Percentiles rank a stretch among this genome's conserved stretches.
These are phyloP conservation scores for Cecropterus lyciades DNA, from an alignment of 1,140 invertebrate species.

Conservation along the genomic window DNA sequence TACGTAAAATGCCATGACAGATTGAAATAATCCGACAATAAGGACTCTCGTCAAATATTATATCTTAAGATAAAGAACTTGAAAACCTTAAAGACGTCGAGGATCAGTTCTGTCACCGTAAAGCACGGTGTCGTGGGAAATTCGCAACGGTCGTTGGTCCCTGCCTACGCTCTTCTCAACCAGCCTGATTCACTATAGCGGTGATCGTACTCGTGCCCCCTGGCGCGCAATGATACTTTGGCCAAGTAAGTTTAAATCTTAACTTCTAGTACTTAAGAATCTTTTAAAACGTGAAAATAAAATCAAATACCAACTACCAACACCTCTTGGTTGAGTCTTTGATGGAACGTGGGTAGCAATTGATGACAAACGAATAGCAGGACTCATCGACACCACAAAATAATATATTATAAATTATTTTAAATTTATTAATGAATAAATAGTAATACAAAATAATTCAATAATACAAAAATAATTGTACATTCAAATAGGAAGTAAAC, in stretches of 20 bases:
- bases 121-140: slow-evolving; percentile 24
- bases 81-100: background rate
- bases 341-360: slow-evolving; percentile 5
- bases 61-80: background rate
- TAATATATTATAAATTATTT: background rate
- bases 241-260: slow-evolving; percentile 1
- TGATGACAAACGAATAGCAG: slow-evolving; percentile 9
- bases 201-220: slow-evolving; percentile 27
- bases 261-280: background rate
- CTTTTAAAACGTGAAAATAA: background rate
- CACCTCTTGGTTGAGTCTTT: background rate
- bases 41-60: too few species aligned
- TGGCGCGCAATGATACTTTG: background rate
- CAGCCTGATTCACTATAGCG: slow-evolving; percentile 31
- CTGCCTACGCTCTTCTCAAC: slow-evolving; percentile 35
- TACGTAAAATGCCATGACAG: too few species aligned
- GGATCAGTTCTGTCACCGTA: background rate
- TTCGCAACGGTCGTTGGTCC: slow-evolving; percentile 30
- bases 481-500: too few species aligned
- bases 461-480: too few species aligned
- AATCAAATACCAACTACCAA: slow-evolving; percentile 4
- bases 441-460: too few species aligned
- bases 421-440: too few species aligned
- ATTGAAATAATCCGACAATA: too few species aligned
- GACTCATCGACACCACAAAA: slow-evolving; percentile 1